These are phyloP conservation scores for Fregata magnificens DNA, from an alignment of 2,113 vertebrate genomes.

Conservation along the genomic window DNA sequence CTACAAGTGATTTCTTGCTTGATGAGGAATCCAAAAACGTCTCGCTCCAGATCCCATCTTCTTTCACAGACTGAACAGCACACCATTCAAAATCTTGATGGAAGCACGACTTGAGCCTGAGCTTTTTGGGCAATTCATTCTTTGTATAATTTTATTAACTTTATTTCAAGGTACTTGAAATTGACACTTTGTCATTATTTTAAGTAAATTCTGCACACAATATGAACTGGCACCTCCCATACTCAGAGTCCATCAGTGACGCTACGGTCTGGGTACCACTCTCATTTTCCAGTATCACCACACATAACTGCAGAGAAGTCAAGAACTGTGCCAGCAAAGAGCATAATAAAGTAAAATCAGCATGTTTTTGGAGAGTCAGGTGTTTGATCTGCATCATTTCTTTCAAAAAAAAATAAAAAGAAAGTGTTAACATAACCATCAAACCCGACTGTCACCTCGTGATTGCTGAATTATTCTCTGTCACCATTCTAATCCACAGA, in stretches of 20 bases:
- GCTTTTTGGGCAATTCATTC: neutral
- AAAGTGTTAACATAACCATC: neutral
- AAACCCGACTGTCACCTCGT: neutral
- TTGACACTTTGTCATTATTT: neutral
- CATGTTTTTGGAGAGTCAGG: neutral
- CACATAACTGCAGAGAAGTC: neutral
- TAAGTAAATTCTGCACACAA: neutral
- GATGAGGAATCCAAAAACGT: neutral
- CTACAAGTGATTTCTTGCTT: neutral
- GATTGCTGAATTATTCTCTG: neutral
- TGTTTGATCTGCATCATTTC: neutral
- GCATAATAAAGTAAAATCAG: neutral
- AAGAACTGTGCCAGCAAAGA: neutral
- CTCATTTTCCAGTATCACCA: neutral
- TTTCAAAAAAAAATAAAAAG: neutral
- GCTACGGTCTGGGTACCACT: neutral
- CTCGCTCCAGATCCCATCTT: neutral
- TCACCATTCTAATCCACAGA: neutral
- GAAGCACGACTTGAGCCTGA: fast-evolving
- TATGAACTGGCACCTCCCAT: neutral
- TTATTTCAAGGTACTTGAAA: neutral
- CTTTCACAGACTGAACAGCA: neutral
- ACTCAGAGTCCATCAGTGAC: neutral
- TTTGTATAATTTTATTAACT: neutral
- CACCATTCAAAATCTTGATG: neutral